phyloP scores from a whole-genome alignment of 2,888 invertebrate genomes.

The Synanthedon tipuliformis region DNA sequence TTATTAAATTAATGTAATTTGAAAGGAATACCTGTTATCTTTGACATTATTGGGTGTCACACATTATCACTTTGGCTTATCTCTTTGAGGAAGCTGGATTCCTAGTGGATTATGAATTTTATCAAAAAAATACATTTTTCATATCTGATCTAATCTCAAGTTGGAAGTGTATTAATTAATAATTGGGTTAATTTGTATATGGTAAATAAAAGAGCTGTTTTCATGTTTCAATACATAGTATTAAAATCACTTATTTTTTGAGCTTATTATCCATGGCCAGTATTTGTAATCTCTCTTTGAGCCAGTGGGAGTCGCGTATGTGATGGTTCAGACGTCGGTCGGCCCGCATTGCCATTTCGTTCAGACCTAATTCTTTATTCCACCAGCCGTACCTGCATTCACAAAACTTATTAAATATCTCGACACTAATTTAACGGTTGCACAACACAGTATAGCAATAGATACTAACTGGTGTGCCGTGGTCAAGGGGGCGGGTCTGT shows the following conservation, averaged over 20 bases:
- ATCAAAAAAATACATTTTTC: no score
- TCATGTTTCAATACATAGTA: not conserved
- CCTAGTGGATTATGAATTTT: no score
- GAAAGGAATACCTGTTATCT: no score
- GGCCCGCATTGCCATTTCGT: conserved; percentile 11
- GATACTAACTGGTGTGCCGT: not conserved
- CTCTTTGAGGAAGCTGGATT: no score
- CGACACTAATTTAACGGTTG: no score
- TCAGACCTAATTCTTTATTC: conserved; percentile 6
- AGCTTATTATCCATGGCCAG: conserved; percentile 35
- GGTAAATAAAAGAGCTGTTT: not conserved
- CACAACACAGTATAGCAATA: no score
- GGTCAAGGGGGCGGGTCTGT: not conserved
- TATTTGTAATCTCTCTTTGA: conserved; percentile 42
- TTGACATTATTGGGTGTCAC: no score
- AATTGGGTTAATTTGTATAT: not conserved
- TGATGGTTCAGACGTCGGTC: conserved; percentile 46
- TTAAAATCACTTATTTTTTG: no score
- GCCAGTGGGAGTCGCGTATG: conserved; percentile 58
- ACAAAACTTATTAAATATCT: not conserved
- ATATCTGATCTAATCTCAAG: no score
- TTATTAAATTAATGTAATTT: no score
- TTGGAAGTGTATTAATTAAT: not conserved
- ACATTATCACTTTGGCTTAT: no score
- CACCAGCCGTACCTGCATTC: conserved; percentile 56